Conservation (phyloP, 2,797 vertebrate genomes). For the Oryzias dopingdopingensis region DNA sequence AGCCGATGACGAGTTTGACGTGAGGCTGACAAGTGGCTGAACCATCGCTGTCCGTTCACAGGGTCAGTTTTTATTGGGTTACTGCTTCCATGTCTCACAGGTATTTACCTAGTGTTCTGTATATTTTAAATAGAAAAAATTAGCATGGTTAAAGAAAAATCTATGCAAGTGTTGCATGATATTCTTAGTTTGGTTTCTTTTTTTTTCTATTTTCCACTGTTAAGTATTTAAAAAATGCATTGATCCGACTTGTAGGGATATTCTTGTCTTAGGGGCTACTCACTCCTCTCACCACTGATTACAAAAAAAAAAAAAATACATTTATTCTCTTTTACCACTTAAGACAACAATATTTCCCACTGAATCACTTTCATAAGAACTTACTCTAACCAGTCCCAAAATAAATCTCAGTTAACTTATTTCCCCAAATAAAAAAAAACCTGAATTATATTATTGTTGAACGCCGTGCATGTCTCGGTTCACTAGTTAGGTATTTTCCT, state of each 20-base stretch:
- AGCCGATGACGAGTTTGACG: slow-evolving; percentile 40
- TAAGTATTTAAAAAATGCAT: slow-evolving; percentile 79
- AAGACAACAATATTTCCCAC: slow-evolving; percentile 25
- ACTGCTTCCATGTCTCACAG: slow-evolving; percentile 73
- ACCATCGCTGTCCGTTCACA: slow-evolving; percentile 25
- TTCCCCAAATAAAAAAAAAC: slow-evolving; percentile 31
- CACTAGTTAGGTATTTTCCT: slow-evolving; percentile 56
- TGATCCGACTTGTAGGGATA: slow-evolving; percentile 72
- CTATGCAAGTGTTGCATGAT: slow-evolving; percentile 88
- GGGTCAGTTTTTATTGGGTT: slow-evolving; percentile 48
- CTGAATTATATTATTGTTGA: slow-evolving; percentile 38
- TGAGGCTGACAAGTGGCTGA: slow-evolving; percentile 20
- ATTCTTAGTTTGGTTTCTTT: slow-evolving; percentile 73
- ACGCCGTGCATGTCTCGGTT: slow-evolving; percentile 68
- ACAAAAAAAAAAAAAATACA: slow-evolving; percentile 44
- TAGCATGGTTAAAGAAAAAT: slow-evolving; percentile 77
- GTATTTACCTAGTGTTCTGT: slow-evolving; percentile 79
- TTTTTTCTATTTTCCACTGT: slow-evolving; percentile 59
- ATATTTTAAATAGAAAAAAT: slow-evolving; percentile 74
- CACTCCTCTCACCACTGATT: slow-evolving; percentile 54
- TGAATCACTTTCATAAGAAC: slow-evolving; percentile 50
- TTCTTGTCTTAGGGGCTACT: slow-evolving; percentile 73
- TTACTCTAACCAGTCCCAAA: slow-evolving; percentile 44
- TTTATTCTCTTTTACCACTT: slow-evolving; percentile 28
- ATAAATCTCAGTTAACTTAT: slow-evolving; percentile 28